These are phyloP conservation scores for Drosophila arizonae DNA, from an alignment of 1,140 invertebrate genomes.

Conservation along the genomic window DNA sequence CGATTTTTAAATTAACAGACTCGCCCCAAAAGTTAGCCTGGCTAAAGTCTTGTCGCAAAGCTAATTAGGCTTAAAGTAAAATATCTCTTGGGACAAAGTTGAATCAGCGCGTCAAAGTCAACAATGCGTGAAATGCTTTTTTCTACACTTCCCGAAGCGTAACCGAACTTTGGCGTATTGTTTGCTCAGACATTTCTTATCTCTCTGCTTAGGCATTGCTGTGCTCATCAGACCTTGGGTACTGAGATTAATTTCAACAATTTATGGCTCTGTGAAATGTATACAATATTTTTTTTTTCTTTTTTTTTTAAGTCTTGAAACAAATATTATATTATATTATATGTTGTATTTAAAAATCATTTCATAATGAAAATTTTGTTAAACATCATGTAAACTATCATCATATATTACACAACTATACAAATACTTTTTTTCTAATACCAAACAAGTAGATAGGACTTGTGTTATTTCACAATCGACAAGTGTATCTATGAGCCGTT, in stretches of 20 bases:
- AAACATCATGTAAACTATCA: too few species aligned
- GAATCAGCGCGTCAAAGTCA: constrained; percentile 61
- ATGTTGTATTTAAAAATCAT: too few species aligned
- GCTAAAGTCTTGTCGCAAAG: constrained; percentile 53
- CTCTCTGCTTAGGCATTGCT: neutral
- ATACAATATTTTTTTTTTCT: too few species aligned
- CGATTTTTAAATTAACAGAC: constrained; percentile 73
- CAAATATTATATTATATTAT: too few species aligned
- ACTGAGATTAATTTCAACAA: too few species aligned
- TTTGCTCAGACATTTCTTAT: neutral
- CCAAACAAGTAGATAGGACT: neutral
- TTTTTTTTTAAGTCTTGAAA: too few species aligned
- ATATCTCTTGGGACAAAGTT: constrained; percentile 45
- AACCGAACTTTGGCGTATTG: neutral
- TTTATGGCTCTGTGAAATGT: too few species aligned
- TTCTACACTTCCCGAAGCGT: constrained; percentile 12
- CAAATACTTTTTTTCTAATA: too few species aligned
- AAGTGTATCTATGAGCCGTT: constrained; percentile 23
- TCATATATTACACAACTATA: too few species aligned
- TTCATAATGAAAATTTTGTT: too few species aligned
- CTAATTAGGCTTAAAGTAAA: constrained; percentile 68
- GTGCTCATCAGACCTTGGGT: neutral
- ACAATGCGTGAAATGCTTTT: constrained; percentile 67
- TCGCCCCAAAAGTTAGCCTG: constrained; percentile 46
- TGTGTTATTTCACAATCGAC: neutral